Evolutionary conservation across 2,113 vertebrate species (phyloP).

Genomic region (Neopipo cinnamomea): DNA sequence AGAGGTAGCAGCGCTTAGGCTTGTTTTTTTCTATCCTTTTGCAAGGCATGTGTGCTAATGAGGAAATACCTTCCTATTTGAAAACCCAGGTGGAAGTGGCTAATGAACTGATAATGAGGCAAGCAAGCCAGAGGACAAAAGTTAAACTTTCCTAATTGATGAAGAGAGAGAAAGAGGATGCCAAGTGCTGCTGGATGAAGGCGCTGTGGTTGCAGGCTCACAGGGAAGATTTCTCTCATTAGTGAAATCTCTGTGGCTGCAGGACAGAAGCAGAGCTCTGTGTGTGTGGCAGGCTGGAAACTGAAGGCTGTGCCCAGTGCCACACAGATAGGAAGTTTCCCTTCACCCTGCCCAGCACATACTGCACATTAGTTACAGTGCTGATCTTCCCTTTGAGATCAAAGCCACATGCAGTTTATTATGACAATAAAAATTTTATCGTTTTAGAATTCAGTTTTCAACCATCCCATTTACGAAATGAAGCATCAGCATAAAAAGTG

Average conservation of each 20-base stretch:
- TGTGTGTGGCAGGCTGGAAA: background rate
- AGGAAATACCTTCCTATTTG: slow-evolving; percentile 31
- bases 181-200: background rate
- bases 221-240: slow-evolving; percentile 15
- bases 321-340: background rate
- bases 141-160: slow-evolving; percentile 61
- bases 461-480: background rate
- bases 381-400: background rate
- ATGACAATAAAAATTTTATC: background rate
- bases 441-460: slow-evolving; percentile 30
- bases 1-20: background rate
- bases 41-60: slow-evolving; percentile 22
- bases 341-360: background rate
- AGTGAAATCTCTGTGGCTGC: slow-evolving; percentile 14
- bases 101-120: slow-evolving; percentile 60
- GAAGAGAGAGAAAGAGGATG: slow-evolving; percentile 4
- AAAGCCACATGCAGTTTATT: slow-evolving; percentile 7
- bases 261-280: slow-evolving; percentile 1
- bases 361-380: background rate
- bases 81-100: slow-evolving; percentile 49
- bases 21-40: background rate
- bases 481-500: slow-evolving; percentile 17
- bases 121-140: slow-evolving; percentile 46
- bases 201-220: background rate
- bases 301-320: background rate